phyloP scores from a whole-genome alignment of 2,797 vertebrate species.

The Holocentrus rufus region DNA sequence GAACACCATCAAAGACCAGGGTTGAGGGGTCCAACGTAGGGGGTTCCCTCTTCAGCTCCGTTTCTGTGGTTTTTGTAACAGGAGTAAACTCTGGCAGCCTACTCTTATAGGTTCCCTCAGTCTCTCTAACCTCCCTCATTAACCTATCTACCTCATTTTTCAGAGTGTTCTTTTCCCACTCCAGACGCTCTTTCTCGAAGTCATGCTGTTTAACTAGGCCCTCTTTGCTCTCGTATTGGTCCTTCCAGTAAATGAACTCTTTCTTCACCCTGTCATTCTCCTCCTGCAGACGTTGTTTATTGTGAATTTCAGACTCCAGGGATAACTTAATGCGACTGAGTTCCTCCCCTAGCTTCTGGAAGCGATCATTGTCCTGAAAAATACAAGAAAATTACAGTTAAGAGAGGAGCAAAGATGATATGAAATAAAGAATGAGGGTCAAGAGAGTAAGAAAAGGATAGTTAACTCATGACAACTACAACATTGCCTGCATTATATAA shows the following conservation, averaged over 20 bases:
- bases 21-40: conserved; percentile 83
- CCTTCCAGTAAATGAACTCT: conserved; percentile 91
- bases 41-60: conserved; percentile 85
- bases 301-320: conserved; percentile 85
- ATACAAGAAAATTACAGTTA: conserved; percentile 13
- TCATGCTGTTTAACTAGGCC: conserved; percentile 83
- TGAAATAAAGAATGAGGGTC: conserved; percentile 38
- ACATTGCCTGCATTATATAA: conserved; percentile 21
- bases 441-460: conserved; percentile 34
- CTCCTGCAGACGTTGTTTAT: conserved; percentile 87
- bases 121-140: conserved; percentile 85
- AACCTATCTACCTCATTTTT: conserved; percentile 88
- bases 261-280: conserved; percentile 89
- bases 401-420: conserved; percentile 26
- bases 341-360: conserved; percentile 88
- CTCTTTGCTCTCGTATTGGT: conserved; percentile 87
- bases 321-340: conserved; percentile 84
- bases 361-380: conserved; percentile 83
- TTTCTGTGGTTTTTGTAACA: conserved; percentile 80
- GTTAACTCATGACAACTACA: conserved; percentile 5
- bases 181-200: conserved; percentile 84
- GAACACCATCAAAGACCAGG: conserved; percentile 87
- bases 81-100: conserved; percentile 81
- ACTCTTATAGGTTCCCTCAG: conserved; percentile 85
- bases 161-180: conserved; percentile 85